Evolutionary conservation across 2,888 invertebrate genomes (phyloP).

Genomic region (Plebejus anna): DNA sequence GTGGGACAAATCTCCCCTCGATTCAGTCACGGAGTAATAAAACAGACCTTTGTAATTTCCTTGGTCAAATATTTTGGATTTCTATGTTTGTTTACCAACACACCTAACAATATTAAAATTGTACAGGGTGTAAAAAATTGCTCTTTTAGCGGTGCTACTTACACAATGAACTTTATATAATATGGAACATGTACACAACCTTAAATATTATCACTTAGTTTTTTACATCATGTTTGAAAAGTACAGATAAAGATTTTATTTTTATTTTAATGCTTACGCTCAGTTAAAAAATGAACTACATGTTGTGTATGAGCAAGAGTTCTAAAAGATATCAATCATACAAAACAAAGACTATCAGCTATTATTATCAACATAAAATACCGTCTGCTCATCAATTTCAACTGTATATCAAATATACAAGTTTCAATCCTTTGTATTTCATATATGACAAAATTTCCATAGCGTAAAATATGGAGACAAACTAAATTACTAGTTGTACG

Average conservation of each 20-base stretch:
- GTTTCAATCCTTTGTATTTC: neutral
- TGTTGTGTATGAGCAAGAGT: too few species aligned
- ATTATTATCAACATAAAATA: neutral
- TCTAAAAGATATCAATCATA: too few species aligned
- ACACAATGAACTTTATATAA: too few species aligned
- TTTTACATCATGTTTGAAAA: too few species aligned
- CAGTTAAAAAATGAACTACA: too few species aligned
- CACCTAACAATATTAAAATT: neutral
- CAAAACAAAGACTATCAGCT: too few species aligned
- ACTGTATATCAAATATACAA: neutral
- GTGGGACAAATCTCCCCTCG: slow-evolving; percentile 73
- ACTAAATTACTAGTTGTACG: slow-evolving; percentile 55
- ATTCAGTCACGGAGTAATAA: slow-evolving; percentile 71
- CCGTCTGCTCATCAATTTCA: neutral
- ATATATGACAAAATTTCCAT: slow-evolving; percentile 31
- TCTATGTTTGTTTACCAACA: neutral
- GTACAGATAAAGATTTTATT: too few species aligned
- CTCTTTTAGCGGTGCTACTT: too few species aligned
- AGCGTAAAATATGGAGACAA: slow-evolving; percentile 44
- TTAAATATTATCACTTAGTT: too few species aligned
- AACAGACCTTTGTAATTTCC: slow-evolving; percentile 72
- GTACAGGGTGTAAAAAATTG: too few species aligned
- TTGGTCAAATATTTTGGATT: slow-evolving; percentile 66
- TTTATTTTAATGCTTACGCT: too few species aligned
- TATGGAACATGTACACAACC: too few species aligned